phyloP scores from a whole-genome alignment of 2,113 vertebrate genomes.

The Potamarius usumacintae region DNA sequence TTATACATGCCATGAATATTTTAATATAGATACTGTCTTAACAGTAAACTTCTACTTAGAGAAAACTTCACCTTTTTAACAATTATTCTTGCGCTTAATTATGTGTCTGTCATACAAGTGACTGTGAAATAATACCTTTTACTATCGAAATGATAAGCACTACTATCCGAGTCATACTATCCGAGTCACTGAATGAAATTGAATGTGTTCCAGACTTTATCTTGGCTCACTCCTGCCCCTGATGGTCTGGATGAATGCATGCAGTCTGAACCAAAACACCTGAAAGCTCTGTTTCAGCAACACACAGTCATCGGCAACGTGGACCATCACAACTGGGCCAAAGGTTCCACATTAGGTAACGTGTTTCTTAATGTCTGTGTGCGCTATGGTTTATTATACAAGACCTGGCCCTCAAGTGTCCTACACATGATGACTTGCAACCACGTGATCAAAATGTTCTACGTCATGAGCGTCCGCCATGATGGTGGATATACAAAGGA shows the following conservation, averaged over 20 bases:
- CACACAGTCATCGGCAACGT: slow-evolving; percentile 47
- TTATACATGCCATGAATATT: no score
- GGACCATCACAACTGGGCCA: slow-evolving; percentile 8
- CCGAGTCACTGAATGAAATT: slow-evolving; percentile 2
- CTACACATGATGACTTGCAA: background rate
- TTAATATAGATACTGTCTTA: no score
- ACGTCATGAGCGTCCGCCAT: no score
- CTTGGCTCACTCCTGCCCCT: slow-evolving; percentile 62
- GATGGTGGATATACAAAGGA: no score
- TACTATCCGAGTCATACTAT: no score
- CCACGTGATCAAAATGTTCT: no score
- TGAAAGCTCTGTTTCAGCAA: slow-evolving; percentile 61
- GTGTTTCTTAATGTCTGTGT: background rate
- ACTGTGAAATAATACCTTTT: background rate
- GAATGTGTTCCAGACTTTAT: slow-evolving; percentile 61
- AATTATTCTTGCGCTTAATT: no score
- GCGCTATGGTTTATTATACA: background rate
- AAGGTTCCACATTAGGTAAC: slow-evolving; percentile 22
- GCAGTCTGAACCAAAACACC: slow-evolving; percentile 57
- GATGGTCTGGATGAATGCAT: slow-evolving; percentile 68
- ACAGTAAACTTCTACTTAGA: no score
- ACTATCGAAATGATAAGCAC: background rate
- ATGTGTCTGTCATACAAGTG: no score
- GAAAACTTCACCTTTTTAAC: no score
- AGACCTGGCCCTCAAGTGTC: background rate